Conservation (phyloP, 1,140 invertebrate genomes). For the Linepithema humile region DNA sequence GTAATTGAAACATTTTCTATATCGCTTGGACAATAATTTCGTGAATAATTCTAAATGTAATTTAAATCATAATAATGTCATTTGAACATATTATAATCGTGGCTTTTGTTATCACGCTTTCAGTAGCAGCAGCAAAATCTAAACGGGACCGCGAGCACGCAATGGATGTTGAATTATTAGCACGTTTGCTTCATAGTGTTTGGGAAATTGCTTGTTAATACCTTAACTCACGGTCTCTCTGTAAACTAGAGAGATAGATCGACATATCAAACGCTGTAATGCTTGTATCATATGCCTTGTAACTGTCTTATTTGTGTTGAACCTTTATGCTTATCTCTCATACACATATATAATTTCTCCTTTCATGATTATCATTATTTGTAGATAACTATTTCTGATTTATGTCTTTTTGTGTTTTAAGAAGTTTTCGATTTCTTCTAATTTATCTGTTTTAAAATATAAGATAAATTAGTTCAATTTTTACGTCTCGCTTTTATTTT, state of each 20-base stretch:
- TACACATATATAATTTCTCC: not conserved
- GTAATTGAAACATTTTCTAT: not conserved
- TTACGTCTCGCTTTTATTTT: not conserved
- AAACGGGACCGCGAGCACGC: not conserved
- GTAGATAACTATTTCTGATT: not conserved
- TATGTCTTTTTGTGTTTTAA: not conserved
- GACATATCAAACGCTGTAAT: not conserved
- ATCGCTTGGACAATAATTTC: not conserved
- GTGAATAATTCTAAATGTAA: not conserved
- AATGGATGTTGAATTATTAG: conserved; percentile 18
- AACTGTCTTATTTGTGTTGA: not conserved
- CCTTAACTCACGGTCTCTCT: conserved; percentile 18
- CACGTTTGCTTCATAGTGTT: conserved; percentile 3
- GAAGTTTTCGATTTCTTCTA: not conserved
- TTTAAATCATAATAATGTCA: conserved; percentile 7
- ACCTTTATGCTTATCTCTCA: not conserved
- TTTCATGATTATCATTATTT: not conserved
- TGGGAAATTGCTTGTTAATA: conserved; percentile 41
- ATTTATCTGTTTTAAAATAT: not conserved
- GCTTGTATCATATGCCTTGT: not conserved
- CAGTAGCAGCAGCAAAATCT: not conserved
- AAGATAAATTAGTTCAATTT: not conserved
- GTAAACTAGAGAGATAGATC: not conserved
- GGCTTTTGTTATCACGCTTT: not conserved
- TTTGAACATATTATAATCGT: not conserved